These are phyloP conservation scores for Eilema depressum DNA, from an alignment of 2,888 invertebrate species.

Conservation along the genomic window DNA sequence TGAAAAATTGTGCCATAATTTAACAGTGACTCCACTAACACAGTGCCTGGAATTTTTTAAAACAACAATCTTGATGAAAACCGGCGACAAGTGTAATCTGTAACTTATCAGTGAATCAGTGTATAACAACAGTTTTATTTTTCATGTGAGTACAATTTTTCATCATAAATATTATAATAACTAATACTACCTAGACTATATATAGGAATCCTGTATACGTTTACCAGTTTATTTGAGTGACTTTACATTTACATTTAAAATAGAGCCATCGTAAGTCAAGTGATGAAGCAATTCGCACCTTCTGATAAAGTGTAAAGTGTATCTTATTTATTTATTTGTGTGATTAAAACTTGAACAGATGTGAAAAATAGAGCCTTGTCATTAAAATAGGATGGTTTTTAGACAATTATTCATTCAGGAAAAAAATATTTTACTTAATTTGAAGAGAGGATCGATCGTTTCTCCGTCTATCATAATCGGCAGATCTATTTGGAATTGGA, in stretches of 20 bases:
- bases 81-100: slow-evolving; percentile 29
- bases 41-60: slow-evolving; percentile 28
- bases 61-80: slow-evolving; percentile 24
- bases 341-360: background rate
- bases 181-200: background rate
- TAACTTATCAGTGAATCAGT: slow-evolving; percentile 43
- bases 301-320: background rate
- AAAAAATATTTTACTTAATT: background rate
- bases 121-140: slow-evolving; percentile 36
- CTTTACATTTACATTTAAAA: background rate
- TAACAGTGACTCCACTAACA: slow-evolving; percentile 31
- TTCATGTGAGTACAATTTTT: slow-evolving; percentile 51
- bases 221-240: background rate
- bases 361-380: slow-evolving; percentile 1
- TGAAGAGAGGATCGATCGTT: background rate
- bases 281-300: background rate
- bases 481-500: background rate
- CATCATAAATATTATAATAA: background rate
- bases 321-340: background rate
- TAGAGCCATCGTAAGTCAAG: background rate
- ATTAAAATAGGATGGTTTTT: background rate
- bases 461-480: background rate
- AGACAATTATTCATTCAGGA: background rate
- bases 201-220: background rate
- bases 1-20: slow-evolving; percentile 51